Conservation (phyloP, 2,888 invertebrate genomes). For the Leptogaster cylindrica region DNA sequence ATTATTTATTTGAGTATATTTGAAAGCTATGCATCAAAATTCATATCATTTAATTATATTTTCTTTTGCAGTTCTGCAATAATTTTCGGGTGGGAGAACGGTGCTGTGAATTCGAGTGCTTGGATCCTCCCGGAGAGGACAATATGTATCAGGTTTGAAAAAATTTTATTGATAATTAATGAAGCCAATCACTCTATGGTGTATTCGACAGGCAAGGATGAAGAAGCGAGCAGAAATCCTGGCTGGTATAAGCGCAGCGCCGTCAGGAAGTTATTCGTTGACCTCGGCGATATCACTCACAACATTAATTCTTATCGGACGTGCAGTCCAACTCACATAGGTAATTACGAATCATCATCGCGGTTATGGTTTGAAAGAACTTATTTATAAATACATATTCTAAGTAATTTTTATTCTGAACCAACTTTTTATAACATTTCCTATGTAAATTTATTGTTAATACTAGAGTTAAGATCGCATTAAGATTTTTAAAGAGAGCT, state of each 20-base stretch:
- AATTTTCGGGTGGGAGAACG: conserved; percentile 82
- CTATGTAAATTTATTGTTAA: conserved; percentile 27
- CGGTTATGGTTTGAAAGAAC: neutral
- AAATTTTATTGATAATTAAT: neutral
- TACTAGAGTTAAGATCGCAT: conserved; percentile 5
- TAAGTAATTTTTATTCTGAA: conserved; percentile 25
- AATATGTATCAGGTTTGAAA: conserved; percentile 63
- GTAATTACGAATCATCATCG: too few species aligned
- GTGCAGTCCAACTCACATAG: neutral
- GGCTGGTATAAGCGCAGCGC: conserved; percentile 59
- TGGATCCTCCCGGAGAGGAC: conserved; percentile 77
- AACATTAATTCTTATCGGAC: neutral
- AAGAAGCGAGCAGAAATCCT: conserved; percentile 68
- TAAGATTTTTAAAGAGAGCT: conserved; percentile 21
- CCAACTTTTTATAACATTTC: conserved; percentile 25
- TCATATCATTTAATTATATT: neutral
- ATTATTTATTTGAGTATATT: too few species aligned
- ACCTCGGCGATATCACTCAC: neutral
- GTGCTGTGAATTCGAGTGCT: conserved; percentile 89
- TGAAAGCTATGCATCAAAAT: too few species aligned
- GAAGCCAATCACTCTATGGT: neutral
- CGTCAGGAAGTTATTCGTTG: neutral
- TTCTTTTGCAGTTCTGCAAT: conserved; percentile 75
- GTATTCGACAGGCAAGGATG: conserved; percentile 62
- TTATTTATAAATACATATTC: neutral